These are phyloP conservation scores for Lateolabrax maculatus DNA, from an alignment of 2,797 vertebrate genomes.

Conservation along the genomic window DNA sequence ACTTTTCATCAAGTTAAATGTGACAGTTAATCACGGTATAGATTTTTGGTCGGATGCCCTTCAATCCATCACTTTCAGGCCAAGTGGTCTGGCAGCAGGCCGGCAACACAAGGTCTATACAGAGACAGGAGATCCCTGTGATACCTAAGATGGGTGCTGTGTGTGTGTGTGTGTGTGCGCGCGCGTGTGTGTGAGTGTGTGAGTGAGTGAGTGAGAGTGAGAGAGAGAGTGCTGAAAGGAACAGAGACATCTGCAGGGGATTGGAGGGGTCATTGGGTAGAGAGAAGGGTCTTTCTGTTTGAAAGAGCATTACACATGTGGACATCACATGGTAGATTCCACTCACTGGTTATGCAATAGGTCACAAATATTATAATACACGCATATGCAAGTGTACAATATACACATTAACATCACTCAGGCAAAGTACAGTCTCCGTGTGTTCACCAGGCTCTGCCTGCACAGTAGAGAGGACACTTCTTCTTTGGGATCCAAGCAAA, in stretches of 20 bases:
- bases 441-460: neutral
- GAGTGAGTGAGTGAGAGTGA: conserved; percentile 1
- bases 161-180: conserved; percentile 9
- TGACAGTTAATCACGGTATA: neutral
- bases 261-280: conserved; percentile 59
- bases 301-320: conserved; percentile 56
- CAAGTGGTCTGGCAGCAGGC: conserved; percentile 73
- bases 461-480: neutral
- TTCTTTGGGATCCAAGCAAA: neutral
- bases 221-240: conserved; percentile 40
- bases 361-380: conserved; percentile 30
- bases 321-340: conserved; percentile 51
- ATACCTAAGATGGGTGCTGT: conserved; percentile 45
- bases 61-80: conserved; percentile 27
- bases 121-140: conserved; percentile 66
- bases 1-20: conserved; percentile 10
- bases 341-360: conserved; percentile 25
- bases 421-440: neutral
- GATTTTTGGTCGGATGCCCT: conserved; percentile 32
- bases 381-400: neutral
- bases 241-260: conserved; percentile 56
- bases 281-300: conserved; percentile 64
- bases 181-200: conserved; percentile 23
- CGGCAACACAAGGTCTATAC: conserved; percentile 51
- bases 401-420: conserved; percentile 2